Conservation (phyloP, 1,140 invertebrate genomes). For the Gonioctena quinquepunctata region DNA sequence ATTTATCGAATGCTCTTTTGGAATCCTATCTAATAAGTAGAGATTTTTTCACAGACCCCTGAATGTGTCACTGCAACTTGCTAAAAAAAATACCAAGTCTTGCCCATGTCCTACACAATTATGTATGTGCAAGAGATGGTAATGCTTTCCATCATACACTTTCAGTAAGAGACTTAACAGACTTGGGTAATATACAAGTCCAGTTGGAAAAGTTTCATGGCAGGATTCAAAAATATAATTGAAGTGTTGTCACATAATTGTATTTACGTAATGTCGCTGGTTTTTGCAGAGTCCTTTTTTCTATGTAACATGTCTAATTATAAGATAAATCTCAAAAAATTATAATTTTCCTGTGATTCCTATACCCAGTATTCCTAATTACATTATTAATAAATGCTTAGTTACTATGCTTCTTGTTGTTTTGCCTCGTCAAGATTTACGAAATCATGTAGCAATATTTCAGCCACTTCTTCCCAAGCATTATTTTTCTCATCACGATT, state of each 20-base stretch:
- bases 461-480: no score
- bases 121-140: not conserved
- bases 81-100: not conserved
- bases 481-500: no score
- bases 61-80: not conserved
- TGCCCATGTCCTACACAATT: not conserved
- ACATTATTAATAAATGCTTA: no score
- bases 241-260: not conserved
- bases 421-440: no score
- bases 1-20: constrained; percentile 8
- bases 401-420: no score
- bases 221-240: not conserved
- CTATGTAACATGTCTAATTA: not conserved
- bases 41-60: constrained; percentile 9
- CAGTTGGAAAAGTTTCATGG: not conserved
- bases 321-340: not conserved
- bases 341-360: no score
- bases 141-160: not conserved
- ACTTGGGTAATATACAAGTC: not conserved
- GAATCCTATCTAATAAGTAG: constrained; percentile 10
- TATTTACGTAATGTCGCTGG: not conserved
- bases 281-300: not conserved
- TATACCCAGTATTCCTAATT: not conserved
- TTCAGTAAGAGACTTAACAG: not conserved
- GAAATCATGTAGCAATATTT: no score